A percentile compares a stretch with the other conserved stretches of the same genome.
These are phyloP conservation scores for Linnaemya tessellans DNA, from an alignment of 2,888 invertebrate genomes.

Conservation along the genomic window DNA sequence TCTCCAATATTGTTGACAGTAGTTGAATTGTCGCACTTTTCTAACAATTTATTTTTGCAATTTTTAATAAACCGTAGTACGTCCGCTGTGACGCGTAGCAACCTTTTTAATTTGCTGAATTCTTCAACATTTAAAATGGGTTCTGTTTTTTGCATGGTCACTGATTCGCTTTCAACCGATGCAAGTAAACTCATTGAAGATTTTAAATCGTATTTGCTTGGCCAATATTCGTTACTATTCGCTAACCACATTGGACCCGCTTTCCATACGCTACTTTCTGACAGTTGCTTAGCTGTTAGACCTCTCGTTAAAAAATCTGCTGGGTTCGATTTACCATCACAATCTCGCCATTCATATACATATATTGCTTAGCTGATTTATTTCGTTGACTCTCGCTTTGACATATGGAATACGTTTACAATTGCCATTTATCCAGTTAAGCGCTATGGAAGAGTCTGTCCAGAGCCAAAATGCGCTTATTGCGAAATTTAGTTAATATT, in stretches of 20 bases:
- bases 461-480: conserved; percentile 2
- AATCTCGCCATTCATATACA: conserved; percentile 52
- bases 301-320: conserved; percentile 55
- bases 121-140: conserved; percentile 46
- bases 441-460: conserved; percentile 49
- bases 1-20: not conserved
- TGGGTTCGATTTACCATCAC: conserved; percentile 55
- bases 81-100: conserved; percentile 47
- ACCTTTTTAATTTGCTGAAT: conserved; percentile 46
- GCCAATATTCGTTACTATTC: conserved; percentile 30
- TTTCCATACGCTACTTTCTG: conserved; percentile 20
- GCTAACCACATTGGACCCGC: not conserved
- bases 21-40: not conserved
- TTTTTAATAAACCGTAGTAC: conserved; percentile 45
- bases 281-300: conserved; percentile 37
- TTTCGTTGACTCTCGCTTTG: conserved; percentile 53
- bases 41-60: conserved; percentile 7
- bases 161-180: conserved; percentile 9
- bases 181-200: conserved; percentile 30
- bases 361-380: conserved; percentile 49
- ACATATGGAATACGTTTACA: conserved; percentile 40
- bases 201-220: conserved; percentile 5
- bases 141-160: not conserved
- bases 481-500: not conserved
- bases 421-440: conserved; percentile 56